Evolutionary conservation across 2,888 invertebrate species (phyloP), one percentile per base, ranked within the genome.

Genomic region (Ophion costatus): DNA sequence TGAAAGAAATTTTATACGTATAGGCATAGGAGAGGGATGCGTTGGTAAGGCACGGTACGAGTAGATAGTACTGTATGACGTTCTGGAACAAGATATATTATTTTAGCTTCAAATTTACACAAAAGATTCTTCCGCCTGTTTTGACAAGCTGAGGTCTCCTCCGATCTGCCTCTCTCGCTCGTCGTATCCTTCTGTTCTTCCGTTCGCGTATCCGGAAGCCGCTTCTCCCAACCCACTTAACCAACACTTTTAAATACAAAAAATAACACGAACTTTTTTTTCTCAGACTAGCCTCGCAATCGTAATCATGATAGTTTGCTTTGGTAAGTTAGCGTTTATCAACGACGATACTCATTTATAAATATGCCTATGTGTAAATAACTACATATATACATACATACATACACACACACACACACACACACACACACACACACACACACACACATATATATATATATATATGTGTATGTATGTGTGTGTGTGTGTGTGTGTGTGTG

Each of bases 21-120:
- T 33, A 45, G 9, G 56, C 5, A 57, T 66, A 17, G 33, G 24
- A 63, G 20, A 7, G 29, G 59, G 51, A 42, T 38, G 67, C 57
- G 20, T 11, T 42, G 22, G 57, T 57, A 42, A 17, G 20, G 1
- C 22, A 38, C 14, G 57, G 57, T 59, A 57, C 24, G 24, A 66
- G 76, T 38, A 76, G 56, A 77, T 9, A 59, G 64, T 10, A 74
- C 59, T 51, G 17, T 51, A 51, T 17, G 14, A 29, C 76, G 61
- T 87, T 84, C 73, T 76, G 87, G 87, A 88, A 88, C 74, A 66
- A 79, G 90, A 91, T 91, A 88, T 91, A 91, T 91, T 91, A 90
- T 91, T 91, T 91, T 91, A 91, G 91, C 89, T 83, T 91, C 71
- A 33, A 86, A 90, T 91, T 91, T 90, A 91, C 88, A 90, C 89